Percentiles rank a stretch among this genome's conserved stretches.
Evolutionary conservation across 2,113 vertebrate genomes (phyloP).

Genomic region (Triplophysa dalaica): DNA sequence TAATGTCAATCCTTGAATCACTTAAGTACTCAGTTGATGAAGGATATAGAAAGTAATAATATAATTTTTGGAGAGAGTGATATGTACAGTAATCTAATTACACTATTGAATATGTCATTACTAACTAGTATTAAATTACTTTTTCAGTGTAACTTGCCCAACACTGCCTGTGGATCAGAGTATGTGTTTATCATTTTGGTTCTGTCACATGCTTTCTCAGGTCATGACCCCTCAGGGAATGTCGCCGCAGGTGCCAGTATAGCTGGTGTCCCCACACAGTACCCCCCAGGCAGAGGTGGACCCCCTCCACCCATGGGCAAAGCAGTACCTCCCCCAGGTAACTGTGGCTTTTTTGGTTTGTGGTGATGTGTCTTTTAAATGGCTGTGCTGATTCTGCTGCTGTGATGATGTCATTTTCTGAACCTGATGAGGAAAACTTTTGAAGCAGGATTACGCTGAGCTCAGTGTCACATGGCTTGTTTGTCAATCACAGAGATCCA

Average conservation of each 20-base stretch:
- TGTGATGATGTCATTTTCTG: constrained; percentile 50
- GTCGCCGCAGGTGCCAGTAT: constrained; percentile 71
- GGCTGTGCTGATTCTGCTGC: constrained; percentile 61
- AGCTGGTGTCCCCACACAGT: constrained; percentile 92
- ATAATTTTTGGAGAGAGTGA: no score
- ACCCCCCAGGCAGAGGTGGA: constrained; percentile 87
- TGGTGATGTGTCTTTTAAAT: constrained; percentile 22
- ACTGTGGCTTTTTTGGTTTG: background rate
- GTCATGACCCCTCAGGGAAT: no score
- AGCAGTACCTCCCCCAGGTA: constrained; percentile 95
- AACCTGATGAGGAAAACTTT: constrained; percentile 59
- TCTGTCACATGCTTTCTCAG: no score
- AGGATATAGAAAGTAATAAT: no score
- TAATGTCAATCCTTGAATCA: no score
- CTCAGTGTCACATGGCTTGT: constrained; percentile 40
- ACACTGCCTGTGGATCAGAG: no score
- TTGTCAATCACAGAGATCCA: background rate
- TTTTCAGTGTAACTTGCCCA: no score
- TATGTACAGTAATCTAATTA: no score
- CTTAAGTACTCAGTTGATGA: no score
- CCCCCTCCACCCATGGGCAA: constrained; percentile 89
- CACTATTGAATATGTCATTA: no score
- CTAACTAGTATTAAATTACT: no score
- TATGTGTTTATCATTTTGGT: no score
- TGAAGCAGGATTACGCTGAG: constrained; percentile 68